Evolutionary conservation across 2,797 vertebrate genomes (phyloP).

Genomic region (Rhodeus uyekii): DNA sequence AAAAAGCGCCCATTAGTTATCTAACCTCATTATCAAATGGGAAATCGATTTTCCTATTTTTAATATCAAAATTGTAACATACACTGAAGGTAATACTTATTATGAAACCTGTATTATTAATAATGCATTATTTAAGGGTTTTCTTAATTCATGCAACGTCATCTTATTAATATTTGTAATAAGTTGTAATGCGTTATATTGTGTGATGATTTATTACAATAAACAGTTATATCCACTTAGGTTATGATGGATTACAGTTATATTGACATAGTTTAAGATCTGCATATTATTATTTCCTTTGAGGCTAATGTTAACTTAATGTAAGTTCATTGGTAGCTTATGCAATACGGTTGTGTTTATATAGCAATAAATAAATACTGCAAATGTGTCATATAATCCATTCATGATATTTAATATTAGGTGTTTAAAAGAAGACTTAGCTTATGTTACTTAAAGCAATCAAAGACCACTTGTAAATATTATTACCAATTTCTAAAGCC

Average conservation of each 20-base stretch:
- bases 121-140: background rate
- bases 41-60: accelerated
- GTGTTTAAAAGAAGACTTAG: background rate
- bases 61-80: background rate
- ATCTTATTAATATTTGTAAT: background rate
- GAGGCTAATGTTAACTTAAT: background rate
- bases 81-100: background rate
- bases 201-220: background rate
- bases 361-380: background rate
- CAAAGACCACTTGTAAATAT: conserved; percentile 1
- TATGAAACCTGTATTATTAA: background rate
- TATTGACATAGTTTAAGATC: background rate
- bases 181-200: background rate
- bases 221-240: background rate
- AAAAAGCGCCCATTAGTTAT: background rate
- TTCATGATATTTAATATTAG: background rate
- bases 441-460: background rate
- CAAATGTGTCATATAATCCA: background rate
- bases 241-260: background rate
- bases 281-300: background rate
- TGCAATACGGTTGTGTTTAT: background rate
- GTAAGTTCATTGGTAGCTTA: background rate
- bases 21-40: background rate
- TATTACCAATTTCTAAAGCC: background rate
- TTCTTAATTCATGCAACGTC: background rate